Evolutionary conservation across 1,140 invertebrate genomes (phyloP), one percentile per base, ranked within the genome.

Genomic region (Apis dorsata): DNA sequence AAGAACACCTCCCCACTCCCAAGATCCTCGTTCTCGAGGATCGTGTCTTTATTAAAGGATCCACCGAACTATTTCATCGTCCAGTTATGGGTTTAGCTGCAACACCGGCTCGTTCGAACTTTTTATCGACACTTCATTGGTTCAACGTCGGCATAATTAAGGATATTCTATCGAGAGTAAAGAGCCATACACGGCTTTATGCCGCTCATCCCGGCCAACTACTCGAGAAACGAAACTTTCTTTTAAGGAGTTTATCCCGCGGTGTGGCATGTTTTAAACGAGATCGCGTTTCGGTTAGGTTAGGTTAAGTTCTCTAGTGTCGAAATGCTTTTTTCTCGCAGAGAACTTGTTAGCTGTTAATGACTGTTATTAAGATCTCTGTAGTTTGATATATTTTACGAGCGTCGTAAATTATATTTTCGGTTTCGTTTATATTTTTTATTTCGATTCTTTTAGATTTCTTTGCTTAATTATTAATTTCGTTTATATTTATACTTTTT

Each of bases 121-220:
- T 90, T 85, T 90, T 90, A 89, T 89, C 80, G 85, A 53, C 68
- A 68, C 85, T 90, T 86, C 83, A 83, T 89, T 81, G 74, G 81
- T 83, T 49, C 70, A 80, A 66, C 55, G 81, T 49, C 53, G 73
- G 65, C 77, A 66, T 89, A 90, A 90, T 89, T 89, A 90, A 90
- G 78, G 82, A 85, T 83, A 85, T 83, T 88, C 82, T 77, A 84
- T 63, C 66, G 65, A 79, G 68, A 72, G 55, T 34, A 28, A 62
- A 9, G 74, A 34, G 34, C 49, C 10, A 69, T 57, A 44, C 5
- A 44, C 34, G 75, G 60, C n/a, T 85, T 86, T 72, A 71, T 69
- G 79, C 49, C 53, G 34, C 55, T n/a, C 60, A 19, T 44, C 53
- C 28, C 71, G 66, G 68, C 74, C 63, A 73, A 84, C 72, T 59